phyloP scores from a whole-genome alignment of 2,888 invertebrate species.

The Seira ritae region DNA sequence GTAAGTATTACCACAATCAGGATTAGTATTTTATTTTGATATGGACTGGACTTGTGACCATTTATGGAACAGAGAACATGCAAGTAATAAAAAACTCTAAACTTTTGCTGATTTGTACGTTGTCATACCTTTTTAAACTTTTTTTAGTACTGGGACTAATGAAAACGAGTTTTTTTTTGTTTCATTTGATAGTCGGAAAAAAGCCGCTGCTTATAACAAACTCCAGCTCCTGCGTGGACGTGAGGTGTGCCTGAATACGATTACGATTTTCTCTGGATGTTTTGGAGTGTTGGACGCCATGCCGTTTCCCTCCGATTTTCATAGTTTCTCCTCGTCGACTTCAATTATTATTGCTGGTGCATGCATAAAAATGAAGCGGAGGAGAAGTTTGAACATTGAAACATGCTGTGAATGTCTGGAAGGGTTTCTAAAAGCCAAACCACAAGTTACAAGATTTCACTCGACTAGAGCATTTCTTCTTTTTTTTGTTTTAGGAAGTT shows the following conservation, averaged over 20 bases:
- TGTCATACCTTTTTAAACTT: too few species aligned
- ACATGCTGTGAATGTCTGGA: slow-evolving; percentile 18
- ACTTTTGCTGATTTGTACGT: too few species aligned
- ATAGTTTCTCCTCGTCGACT: not conserved
- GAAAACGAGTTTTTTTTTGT: slow-evolving; percentile 25
- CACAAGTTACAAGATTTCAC: not conserved
- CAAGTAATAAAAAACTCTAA: too few species aligned
- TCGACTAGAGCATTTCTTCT: not conserved
- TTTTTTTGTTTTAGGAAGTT: slow-evolving; percentile 46
- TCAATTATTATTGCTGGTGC: slow-evolving; percentile 6
- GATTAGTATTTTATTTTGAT: not conserved
- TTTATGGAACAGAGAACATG: too few species aligned
- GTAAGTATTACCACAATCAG: too few species aligned
- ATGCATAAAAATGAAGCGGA: slow-evolving; percentile 6
- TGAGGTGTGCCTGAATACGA: too few species aligned
- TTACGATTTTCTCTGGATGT: slow-evolving; percentile 2
- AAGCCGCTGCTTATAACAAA: too few species aligned
- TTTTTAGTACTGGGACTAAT: slow-evolving; percentile 2
- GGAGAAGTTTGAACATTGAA: slow-evolving; percentile 10
- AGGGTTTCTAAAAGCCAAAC: slow-evolving; percentile 11
- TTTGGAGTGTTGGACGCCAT: slow-evolving; percentile 31
- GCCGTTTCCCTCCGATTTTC: slow-evolving; percentile 19
- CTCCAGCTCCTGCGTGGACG: too few species aligned
- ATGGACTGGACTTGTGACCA: not conserved
- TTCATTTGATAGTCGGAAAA: not conserved